phyloP scores from a whole-genome alignment of 2,888 invertebrate genomes.

The Ceramica pisi region DNA sequence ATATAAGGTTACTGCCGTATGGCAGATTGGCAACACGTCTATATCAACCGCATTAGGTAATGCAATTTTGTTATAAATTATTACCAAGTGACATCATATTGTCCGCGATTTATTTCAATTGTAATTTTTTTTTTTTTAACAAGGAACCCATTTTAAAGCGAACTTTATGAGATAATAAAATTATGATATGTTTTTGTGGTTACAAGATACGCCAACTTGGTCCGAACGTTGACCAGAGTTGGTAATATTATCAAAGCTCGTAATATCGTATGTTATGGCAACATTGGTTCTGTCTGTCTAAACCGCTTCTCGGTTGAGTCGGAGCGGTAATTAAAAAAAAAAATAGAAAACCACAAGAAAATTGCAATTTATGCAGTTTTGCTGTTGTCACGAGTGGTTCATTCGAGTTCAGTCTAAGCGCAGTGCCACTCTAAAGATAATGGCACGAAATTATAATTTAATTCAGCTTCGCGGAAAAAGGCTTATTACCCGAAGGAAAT shows the following conservation, averaged over 20 bases:
- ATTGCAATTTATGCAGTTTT: slow-evolving; percentile 28
- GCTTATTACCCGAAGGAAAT: slow-evolving; percentile 47
- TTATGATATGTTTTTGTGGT: slow-evolving; percentile 44
- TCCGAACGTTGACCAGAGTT: slow-evolving; percentile 14
- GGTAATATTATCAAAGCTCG: slow-evolving; percentile 1
- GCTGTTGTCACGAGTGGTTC: slow-evolving; percentile 10
- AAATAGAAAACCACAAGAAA: background rate
- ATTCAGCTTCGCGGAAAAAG: slow-evolving; percentile 38
- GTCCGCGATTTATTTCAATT: slow-evolving; percentile 46
- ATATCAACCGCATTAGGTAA: slow-evolving; percentile 54
- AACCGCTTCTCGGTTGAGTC: background rate
- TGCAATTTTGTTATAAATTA: slow-evolving; percentile 51
- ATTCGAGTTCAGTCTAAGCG: slow-evolving; percentile 19
- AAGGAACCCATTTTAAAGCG: slow-evolving; percentile 9
- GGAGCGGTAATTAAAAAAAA: slow-evolving; percentile 24
- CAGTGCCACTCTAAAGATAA: slow-evolving; percentile 34
- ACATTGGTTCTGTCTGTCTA: slow-evolving; percentile 3
- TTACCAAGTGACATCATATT: slow-evolving; percentile 52
- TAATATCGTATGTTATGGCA: background rate
- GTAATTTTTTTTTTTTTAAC: slow-evolving; percentile 29
- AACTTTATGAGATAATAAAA: slow-evolving; percentile 45
- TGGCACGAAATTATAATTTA: slow-evolving; percentile 48
- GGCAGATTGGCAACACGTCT: slow-evolving; percentile 46
- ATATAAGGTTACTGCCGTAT: slow-evolving; percentile 56
- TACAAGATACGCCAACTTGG: slow-evolving; percentile 39